phyloP scores from a whole-genome alignment of 53 echinoderm and acorn worm species.

The Stichopus horrens region DNA sequence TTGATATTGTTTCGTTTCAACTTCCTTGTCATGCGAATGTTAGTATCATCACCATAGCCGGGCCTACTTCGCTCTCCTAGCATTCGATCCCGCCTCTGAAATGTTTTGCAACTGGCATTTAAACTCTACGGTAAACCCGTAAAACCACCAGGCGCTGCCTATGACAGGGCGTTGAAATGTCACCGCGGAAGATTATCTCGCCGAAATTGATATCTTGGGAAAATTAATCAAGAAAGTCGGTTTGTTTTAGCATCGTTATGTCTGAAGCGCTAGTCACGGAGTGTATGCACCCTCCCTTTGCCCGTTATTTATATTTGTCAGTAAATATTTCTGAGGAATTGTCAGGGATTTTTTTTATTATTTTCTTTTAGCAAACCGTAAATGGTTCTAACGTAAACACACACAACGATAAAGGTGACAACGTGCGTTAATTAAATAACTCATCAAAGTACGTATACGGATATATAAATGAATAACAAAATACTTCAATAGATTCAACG shows the following conservation, averaged over 20 bases:
- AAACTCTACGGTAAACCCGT: conserved; percentile 7
- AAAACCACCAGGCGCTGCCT: neutral
- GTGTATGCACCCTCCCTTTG: conserved; percentile 1
- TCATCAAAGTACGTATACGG: neutral
- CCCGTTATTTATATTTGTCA: conserved; percentile 27
- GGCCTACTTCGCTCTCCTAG: too few relatives aligned
- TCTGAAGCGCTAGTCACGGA: neutral
- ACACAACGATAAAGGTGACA: conserved; percentile 6
- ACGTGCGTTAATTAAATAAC: conserved; percentile 32
- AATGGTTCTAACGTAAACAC: conserved; percentile 21
- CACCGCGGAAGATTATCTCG: conserved; percentile 3
- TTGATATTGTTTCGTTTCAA: too few relatives aligned
- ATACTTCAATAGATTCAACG: too few relatives aligned
- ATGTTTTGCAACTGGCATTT: conserved; percentile 5
- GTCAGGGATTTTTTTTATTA: neutral
- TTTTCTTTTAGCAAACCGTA: conserved; percentile 17
- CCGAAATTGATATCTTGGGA: conserved; percentile 29
- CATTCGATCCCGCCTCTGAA: neutral
- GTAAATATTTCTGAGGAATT: conserved; percentile 33
- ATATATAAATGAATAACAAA: too few relatives aligned
- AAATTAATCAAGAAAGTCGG: conserved; percentile 21
- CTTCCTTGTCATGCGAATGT: too few relatives aligned
- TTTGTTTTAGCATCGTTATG: conserved; percentile 42
- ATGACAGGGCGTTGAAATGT: conserved; percentile 19
- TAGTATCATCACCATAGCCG: too few relatives aligned